These are phyloP conservation scores for Drosophila melanosoma DNA, from an alignment of 2,888 invertebrate species.

Conservation along the genomic window DNA sequence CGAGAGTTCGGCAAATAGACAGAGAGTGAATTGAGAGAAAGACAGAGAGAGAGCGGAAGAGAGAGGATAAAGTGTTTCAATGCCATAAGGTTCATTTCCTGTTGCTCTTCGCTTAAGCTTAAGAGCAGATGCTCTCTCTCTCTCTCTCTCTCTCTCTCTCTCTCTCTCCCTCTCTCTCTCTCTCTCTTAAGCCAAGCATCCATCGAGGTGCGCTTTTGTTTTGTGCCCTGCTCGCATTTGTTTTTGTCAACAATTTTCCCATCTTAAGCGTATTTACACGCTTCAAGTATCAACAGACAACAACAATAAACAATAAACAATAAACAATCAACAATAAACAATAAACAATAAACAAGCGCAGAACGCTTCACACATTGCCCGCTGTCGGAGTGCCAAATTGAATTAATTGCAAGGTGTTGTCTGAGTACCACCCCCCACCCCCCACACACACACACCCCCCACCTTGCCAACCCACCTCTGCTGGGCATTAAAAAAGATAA, in stretches of 20 bases:
- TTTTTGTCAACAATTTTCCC: constrained; percentile 43
- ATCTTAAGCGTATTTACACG: constrained; percentile 61
- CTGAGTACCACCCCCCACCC: background rate
- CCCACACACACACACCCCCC: background rate
- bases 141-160: too few relatives aligned
- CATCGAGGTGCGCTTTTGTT: constrained; percentile 21
- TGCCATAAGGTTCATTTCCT: constrained; percentile 7
- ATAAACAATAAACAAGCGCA: constrained; percentile 40
- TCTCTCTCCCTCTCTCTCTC: too few relatives aligned
- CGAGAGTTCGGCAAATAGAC: background rate
- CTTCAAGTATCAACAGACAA: constrained; percentile 54
- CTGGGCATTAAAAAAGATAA: constrained; percentile 28
- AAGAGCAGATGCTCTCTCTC: constrained; percentile 34
- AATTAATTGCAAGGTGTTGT: constrained; percentile 54
- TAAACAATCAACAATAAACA: too few relatives aligned
- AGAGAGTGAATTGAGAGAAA: background rate
- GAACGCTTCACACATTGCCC: constrained; percentile 44
- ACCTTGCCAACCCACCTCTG: background rate
- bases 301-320: background rate
- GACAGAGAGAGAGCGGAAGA: background rate
- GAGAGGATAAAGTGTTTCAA: constrained; percentile 20
- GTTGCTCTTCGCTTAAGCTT: constrained; percentile 15
- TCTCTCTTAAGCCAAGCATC: constrained; percentile 27
- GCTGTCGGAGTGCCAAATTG: constrained; percentile 37
- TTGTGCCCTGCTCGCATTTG: constrained; percentile 6